Evolutionary conservation across 2,113 vertebrate species (phyloP), one percentile per base, ranked within the genome.

Genomic region (Progne subis): DNA sequence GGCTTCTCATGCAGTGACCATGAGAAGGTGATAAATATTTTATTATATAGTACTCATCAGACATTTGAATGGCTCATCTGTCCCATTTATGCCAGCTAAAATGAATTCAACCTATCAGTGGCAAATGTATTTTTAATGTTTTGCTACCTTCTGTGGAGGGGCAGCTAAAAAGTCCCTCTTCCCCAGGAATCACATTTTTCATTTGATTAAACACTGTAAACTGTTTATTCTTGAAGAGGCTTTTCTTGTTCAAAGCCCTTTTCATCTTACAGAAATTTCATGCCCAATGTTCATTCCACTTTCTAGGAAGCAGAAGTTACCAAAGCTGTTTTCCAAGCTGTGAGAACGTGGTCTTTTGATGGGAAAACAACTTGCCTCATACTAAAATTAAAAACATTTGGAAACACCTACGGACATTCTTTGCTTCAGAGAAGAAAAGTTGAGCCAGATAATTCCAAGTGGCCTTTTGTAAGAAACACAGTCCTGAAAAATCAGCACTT

Each of bases 51-150:
- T 81, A 80, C 96, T 97, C 97, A 95, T 97, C 96, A 96, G 97
- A 97, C 96, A 96, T 97, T 68, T 96, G 97, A 98, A 96, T 97
- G 95, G 96, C 97, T 97, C 97, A 97, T 97, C 97, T 97, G 98
- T 97, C 98, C 98, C 97, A 96, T 98, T 98, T 98, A 97, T 97
- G 97, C 98, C 98, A 97, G 65, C 91, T 97, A 95, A 97, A 98
- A 98, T 98, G 97, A 98, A 98, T 97, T 98, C 97, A 97, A 60
- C 96, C 98, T 97, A 98, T 98, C 97, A 97, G 96, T 72, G 88
- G 94, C 64, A 92, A 97, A 98, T 98, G 96, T 91, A 98, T 98
- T 96, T 98, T 98, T 98, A 98, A 98, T 98, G 97, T 63, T 90
- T 95, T 91, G 82, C 80, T 94, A 94, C 96, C 96, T 97, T 79